phyloP scores from a whole-genome alignment of 2,888 invertebrate species.

The Drosophila histrio region DNA sequence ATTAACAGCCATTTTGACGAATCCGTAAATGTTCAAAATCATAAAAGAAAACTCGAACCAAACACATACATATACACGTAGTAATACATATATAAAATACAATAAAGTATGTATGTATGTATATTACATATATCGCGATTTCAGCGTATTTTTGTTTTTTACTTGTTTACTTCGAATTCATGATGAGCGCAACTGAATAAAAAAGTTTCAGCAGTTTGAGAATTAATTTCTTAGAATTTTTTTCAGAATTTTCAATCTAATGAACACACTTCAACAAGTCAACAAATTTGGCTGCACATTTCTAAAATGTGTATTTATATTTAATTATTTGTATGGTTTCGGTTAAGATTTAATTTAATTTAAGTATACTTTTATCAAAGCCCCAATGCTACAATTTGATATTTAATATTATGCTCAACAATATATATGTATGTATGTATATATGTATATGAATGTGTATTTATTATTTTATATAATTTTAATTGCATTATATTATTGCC shows the following conservation, averaged over 20 bases:
- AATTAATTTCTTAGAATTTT: background rate
- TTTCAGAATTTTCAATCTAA: constrained; percentile 30
- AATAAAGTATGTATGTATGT: constrained; percentile 22
- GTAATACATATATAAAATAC: constrained; percentile 39
- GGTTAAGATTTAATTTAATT: constrained; percentile 30
- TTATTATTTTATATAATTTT: constrained; percentile 22
- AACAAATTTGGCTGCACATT: constrained; percentile 46
- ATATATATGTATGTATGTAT: constrained; percentile 11
- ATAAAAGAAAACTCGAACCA: constrained; percentile 62
- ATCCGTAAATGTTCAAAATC: constrained; percentile 77
- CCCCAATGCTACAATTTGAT: constrained; percentile 39
- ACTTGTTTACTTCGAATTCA: constrained; percentile 20
- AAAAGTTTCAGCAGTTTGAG: constrained; percentile 11
- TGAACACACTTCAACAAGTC: constrained; percentile 61
- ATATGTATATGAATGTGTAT: constrained; percentile 18
- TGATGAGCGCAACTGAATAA: constrained; percentile 18
- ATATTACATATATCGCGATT: constrained; percentile 39
- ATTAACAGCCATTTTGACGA: constrained; percentile 84
- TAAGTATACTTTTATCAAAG: constrained; percentile 47
- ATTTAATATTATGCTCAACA: constrained; percentile 37
- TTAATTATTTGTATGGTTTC: constrained; percentile 17
- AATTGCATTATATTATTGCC: constrained; percentile 58
- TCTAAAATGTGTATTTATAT: constrained; percentile 23
- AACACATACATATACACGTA: constrained; percentile 50
- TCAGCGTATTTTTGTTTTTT: constrained; percentile 20